These are phyloP conservation scores for Protophormia terraenovae DNA, from an alignment of 2,888 invertebrate genomes.

Conservation along the genomic window DNA sequence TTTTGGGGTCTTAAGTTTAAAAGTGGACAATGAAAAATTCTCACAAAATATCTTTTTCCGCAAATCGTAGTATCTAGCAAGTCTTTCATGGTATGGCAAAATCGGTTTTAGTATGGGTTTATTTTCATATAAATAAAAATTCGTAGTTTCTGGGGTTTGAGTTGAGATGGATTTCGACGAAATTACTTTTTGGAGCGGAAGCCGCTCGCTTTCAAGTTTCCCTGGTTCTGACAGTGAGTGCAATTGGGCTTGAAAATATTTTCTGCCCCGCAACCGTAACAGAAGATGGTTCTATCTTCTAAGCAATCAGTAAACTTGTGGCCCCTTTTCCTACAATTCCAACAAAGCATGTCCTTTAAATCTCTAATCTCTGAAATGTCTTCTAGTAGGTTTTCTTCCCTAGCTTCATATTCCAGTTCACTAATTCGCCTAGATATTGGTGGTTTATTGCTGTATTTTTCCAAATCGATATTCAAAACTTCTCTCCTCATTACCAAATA, in stretches of 20 bases:
- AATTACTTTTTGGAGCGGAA: background rate
- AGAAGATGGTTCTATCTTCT: background rate
- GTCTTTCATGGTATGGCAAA: background rate
- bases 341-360: background rate
- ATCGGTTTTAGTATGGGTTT: background rate
- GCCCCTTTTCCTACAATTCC: slow-evolving; percentile 9
- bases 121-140: background rate
- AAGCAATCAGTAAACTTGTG: slow-evolving; percentile 9
- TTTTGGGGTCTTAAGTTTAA: background rate
- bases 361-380: background rate
- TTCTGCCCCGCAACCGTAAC: too few species aligned
- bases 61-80: background rate
- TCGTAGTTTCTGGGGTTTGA: background rate
- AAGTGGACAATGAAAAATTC: background rate
- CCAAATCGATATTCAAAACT: background rate
- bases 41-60: background rate
- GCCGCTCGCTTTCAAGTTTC: slow-evolving; percentile 18
- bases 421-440: background rate
- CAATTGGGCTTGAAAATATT: background rate
- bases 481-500: background rate
- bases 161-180: background rate
- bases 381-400: background rate
- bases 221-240: slow-evolving; percentile 10
- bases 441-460: background rate
- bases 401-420: background rate